Conservation (phyloP, 37 sponge, comb jelly and placozoan genomes). For the Aplysina aerophoba region DNA sequence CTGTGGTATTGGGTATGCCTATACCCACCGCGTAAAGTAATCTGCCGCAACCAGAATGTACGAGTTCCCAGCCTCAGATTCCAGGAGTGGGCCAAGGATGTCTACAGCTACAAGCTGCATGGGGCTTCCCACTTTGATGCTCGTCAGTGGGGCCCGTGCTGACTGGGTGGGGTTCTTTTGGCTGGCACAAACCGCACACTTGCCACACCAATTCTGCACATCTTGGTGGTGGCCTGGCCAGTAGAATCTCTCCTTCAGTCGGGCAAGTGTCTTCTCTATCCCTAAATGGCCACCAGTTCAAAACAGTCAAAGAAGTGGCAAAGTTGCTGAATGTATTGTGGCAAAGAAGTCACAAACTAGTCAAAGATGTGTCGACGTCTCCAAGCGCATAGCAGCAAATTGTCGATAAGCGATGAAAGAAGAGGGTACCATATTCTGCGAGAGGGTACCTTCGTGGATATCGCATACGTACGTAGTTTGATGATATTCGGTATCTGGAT, state of each 20-base stretch:
- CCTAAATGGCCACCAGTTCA: constrained; percentile 37
- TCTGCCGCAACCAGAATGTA: not conserved
- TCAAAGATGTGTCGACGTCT: no score
- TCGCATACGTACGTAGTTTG: no score
- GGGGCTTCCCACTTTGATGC: not conserved
- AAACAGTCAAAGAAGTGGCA: no score
- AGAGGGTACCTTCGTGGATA: no score
- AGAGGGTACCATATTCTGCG: no score
- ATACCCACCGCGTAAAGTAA: not conserved
- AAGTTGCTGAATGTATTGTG: no score
- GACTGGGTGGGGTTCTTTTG: constrained; percentile 33
- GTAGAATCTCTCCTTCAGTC: constrained; percentile 42
- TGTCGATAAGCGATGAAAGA: no score
- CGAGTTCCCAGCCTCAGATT: not conserved
- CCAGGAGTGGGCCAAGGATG: not conserved
- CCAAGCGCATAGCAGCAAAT: no score
- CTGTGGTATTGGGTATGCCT: not conserved
- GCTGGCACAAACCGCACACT: constrained; percentile 36
- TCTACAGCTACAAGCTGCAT: not conserved
- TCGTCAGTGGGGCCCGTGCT: not conserved
- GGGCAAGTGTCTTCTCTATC: constrained; percentile 11
- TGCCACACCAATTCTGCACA: constrained; percentile 35
- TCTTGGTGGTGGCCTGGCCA: constrained; percentile 51
- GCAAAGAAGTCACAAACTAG: no score
- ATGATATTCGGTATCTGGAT: no score